Conservation (phyloP, 1,140 invertebrate species). For the Pogonognathellus flavescens region DNA sequence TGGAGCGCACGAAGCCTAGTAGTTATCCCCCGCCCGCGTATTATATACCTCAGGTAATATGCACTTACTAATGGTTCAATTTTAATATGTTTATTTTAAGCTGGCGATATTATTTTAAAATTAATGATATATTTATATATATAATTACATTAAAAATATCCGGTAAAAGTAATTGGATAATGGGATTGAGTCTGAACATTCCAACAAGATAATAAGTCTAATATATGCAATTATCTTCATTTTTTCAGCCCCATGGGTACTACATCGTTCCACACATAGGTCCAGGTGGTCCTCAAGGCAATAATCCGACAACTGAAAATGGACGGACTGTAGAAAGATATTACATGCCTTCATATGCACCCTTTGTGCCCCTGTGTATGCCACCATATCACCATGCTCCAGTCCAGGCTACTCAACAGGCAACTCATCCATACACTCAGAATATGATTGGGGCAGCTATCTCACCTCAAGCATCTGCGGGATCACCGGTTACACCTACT, state of each 20-base stretch:
- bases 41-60: slow-evolving; percentile 29
- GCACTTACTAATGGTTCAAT: too few species aligned
- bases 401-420: slow-evolving; percentile 33
- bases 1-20: not conserved
- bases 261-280: slow-evolving; percentile 4
- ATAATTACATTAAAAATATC: too few species aligned
- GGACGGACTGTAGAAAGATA: not conserved
- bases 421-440: slow-evolving; percentile 40
- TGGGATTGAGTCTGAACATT: too few species aligned
- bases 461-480: slow-evolving; percentile 6
- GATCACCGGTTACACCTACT: slow-evolving; percentile 22
- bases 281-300: not conserved
- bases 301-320: slow-evolving; percentile 36
- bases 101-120: too few species aligned
- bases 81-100: too few species aligned
- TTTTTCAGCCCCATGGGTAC: not conserved
- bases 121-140: too few species aligned
- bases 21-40: not conserved
- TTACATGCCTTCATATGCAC: not conserved
- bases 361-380: not conserved
- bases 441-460: slow-evolving; percentile 23
- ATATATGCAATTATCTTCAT: too few species aligned
- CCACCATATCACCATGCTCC: not conserved
- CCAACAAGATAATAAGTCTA: too few species aligned
- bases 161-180: too few species aligned